Percentiles rank a stretch among this genome's conserved stretches.
Conservation (phyloP, 2,113 vertebrate genomes). For the Clarias magur region DNA sequence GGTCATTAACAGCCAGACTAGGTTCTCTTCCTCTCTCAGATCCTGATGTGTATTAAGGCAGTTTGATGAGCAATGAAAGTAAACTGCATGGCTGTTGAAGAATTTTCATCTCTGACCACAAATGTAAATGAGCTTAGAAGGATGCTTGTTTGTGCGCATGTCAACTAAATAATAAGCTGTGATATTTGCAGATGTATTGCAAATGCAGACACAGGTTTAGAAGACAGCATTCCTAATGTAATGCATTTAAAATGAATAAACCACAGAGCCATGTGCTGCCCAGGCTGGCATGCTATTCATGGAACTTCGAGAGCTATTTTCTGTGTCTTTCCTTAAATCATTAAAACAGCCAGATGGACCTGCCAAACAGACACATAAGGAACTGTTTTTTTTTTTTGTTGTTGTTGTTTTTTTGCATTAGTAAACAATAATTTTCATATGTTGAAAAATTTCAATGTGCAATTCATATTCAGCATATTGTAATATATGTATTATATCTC, state of each 20-base stretch:
- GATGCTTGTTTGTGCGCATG: background rate
- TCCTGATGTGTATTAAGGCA: background rate
- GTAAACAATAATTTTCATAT: background rate
- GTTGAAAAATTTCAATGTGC: background rate
- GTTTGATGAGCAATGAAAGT: background rate
- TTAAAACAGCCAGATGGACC: background rate
- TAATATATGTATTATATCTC: background rate
- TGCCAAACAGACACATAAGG: background rate
- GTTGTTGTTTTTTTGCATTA: too few relatives aligned
- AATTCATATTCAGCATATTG: background rate
- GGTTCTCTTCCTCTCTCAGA: slow-evolving; percentile 24
- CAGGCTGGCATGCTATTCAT: too few relatives aligned
- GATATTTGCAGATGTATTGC: too few relatives aligned
- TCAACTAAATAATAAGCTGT: background rate
- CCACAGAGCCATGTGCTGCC: background rate
- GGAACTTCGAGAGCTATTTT: background rate
- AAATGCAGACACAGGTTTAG: background rate
- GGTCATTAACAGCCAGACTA: slow-evolving; percentile 27
- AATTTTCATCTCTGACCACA: slow-evolving; percentile 17
- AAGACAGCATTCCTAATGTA: background rate
- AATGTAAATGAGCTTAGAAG: background rate
- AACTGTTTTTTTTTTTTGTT: too few relatives aligned
- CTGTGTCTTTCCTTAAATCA: background rate
- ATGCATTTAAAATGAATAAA: background rate
- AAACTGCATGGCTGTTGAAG: background rate